phyloP scores from a whole-genome alignment of 2,888 invertebrate species.

The Allolobophora icterica region DNA sequence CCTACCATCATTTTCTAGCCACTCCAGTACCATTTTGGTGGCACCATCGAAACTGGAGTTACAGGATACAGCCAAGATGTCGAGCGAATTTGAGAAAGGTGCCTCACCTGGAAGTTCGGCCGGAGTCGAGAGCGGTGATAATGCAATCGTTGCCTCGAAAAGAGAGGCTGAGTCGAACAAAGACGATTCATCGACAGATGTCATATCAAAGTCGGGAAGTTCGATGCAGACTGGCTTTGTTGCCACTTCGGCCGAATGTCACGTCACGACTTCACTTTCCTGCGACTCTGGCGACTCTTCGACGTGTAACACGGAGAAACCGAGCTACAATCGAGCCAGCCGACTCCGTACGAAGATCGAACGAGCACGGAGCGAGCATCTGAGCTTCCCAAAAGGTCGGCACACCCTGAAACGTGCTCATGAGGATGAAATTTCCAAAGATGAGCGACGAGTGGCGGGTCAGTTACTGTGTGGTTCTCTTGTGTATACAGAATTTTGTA shows the following conservation, averaged over 20 bases:
- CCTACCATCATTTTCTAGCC: not conserved
- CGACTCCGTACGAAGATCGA: not conserved
- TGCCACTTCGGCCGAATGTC: not conserved
- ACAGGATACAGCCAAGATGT: not conserved
- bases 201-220: not conserved
- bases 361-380: not conserved
- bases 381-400: not conserved
- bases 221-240: not conserved
- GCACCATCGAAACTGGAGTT: not conserved
- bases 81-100: not conserved
- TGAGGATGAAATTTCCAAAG: not conserved
- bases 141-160: not conserved
- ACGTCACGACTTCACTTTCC: not conserved
- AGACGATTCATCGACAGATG: not conserved
- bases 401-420: not conserved
- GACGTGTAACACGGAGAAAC: not conserved
- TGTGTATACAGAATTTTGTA: too few relatives aligned
- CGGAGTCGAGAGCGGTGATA: not conserved
- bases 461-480: not conserved
- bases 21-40: not conserved
- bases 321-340: conserved; percentile 18
- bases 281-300: conserved; percentile 24
- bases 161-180: not conserved
- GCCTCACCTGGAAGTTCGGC: not conserved
- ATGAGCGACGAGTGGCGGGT: not conserved